Evolutionary conservation across 1,140 invertebrate species (phyloP), one percentile per base, ranked within the genome.

Genomic region (Drosophila triauraria): DNA sequence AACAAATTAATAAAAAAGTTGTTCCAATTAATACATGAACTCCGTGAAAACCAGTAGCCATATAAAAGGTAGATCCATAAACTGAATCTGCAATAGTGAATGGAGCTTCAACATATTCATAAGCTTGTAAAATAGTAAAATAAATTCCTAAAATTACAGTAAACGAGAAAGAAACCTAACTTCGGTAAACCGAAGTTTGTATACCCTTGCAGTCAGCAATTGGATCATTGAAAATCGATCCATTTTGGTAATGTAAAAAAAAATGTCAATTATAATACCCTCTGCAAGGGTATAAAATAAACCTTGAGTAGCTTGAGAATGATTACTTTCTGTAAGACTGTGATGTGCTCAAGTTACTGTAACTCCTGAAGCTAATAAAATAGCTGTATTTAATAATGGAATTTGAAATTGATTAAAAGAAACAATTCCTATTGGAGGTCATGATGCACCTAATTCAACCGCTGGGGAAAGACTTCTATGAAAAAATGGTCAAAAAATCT

Each of bases 11-110:
- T 92, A 96, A 88, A 92, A 96, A 96, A 54, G 94, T 93, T 57
- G 94, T 94, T 80, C 95, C 95, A 93, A 96, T 95, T 83, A 96
- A 93, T 47, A 96, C 95, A 94, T 96, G 96, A 23, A 96, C 8
- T 44, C 95, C 96, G 93, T 96, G 95, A 68, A 96, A 96, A 92
- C 95, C 95, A 38, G 95, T 96, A 59, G 94, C 94, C 93, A 96
- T 93, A 94, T 95, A 96, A 93, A 96, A 96, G 30, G 93, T 94
- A 63, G 95, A 94, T 15, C 95, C 95, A 93, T 95, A 96, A 88
- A 94, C 88, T 80, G 94, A 94, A 91, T 95, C 94, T 68, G 93
- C 80, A 91, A 94, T 95, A 95, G 93, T 95, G 86, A 93, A 96
- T 70, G 58, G 95, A 93, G 90, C 95, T 94, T 93, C 94, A 83